phyloP scores from a whole-genome alignment of 2,888 invertebrate genomes.

The Ophraella communa region DNA sequence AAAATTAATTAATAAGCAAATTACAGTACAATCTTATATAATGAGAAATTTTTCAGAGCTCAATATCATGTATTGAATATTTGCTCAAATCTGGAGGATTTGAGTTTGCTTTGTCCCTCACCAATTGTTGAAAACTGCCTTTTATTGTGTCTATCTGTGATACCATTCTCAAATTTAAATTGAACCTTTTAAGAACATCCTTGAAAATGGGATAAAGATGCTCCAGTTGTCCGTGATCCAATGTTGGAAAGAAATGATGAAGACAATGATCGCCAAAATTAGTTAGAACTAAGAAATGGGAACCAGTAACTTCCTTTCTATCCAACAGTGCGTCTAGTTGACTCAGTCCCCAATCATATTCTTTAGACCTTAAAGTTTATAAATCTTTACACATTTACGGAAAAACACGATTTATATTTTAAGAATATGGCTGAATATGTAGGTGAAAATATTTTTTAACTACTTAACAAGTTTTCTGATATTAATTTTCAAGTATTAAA shows the following conservation, averaged over 20 bases:
- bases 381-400: too few relatives aligned
- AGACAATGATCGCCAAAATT: conserved; percentile 81
- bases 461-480: too few relatives aligned
- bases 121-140: conserved; percentile 72
- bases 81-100: conserved; percentile 48
- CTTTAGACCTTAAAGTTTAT: conserved; percentile 60
- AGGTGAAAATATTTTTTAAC: too few relatives aligned
- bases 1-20: too few relatives aligned
- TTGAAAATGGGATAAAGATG: conserved; percentile 70
- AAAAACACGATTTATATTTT: too few relatives aligned
- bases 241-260: conserved; percentile 83
- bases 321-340: conserved; percentile 80
- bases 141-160: conserved; percentile 68
- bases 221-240: conserved; percentile 78
- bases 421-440: too few relatives aligned
- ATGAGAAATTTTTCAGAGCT: not conserved
- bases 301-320: conserved; percentile 71
- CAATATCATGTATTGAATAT: conserved; percentile 16
- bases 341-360: conserved; percentile 78
- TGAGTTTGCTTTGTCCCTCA: conserved; percentile 60
- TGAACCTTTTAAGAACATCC: conserved; percentile 69
- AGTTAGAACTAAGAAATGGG: conserved; percentile 72
- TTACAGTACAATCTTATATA: not conserved
- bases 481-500: not conserved
- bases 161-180: conserved; percentile 60